A percentile compares a stretch with the other conserved stretches of the same genome.
phyloP scores from a whole-genome alignment of 2,888 invertebrate genomes.

The Nezara viridula region DNA sequence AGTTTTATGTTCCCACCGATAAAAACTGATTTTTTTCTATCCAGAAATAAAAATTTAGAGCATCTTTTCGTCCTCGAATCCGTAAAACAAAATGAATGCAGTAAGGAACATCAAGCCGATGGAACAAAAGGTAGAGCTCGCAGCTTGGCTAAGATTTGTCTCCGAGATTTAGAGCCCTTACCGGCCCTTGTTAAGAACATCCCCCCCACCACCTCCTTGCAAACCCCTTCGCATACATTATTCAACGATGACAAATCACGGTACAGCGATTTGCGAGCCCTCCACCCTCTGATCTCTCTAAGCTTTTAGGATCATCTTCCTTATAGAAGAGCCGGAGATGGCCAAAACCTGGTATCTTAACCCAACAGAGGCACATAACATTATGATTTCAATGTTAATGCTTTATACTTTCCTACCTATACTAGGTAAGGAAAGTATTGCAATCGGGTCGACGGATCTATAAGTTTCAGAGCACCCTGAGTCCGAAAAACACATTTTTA shows the following conservation, averaged over 20 bases:
- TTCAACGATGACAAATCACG: constrained; percentile 36
- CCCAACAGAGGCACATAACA: neutral
- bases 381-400: neutral
- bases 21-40: too few species aligned
- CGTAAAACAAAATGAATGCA: neutral
- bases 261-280: neutral
- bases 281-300: neutral
- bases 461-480: too few species aligned
- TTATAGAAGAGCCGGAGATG: neutral
- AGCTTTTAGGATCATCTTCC: neutral
- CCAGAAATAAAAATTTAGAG: too few species aligned
- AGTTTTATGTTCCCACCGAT: too few species aligned
- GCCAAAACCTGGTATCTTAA: neutral
- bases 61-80: neutral
- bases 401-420: too few species aligned
- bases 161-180: neutral
- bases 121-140: neutral
- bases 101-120: neutral
- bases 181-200: neutral
- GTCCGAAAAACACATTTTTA: too few species aligned
- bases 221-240: constrained; percentile 3
- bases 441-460: too few species aligned
- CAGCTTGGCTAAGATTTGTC: neutral
- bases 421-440: too few species aligned
- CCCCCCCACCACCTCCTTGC: neutral